Evolutionary conservation across 2,797 vertebrate species (phyloP), one percentile per base, ranked within the genome.

Genomic region (Menidia menidia): DNA sequence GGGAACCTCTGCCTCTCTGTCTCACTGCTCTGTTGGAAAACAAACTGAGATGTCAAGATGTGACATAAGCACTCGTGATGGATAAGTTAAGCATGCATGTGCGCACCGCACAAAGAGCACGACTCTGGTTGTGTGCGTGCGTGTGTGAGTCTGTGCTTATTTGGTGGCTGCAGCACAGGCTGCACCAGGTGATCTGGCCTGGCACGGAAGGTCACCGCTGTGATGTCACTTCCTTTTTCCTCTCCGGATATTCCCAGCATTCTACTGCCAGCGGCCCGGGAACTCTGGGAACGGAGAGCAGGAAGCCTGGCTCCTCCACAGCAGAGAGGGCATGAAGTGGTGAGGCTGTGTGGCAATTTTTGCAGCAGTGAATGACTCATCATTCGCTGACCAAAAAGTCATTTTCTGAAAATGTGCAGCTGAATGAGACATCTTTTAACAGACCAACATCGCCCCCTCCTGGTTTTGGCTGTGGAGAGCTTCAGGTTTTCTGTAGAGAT

Each of bases 201-300:
- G 78, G 86, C 82, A 85, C 90, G 92, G 93, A 94, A 94, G 93
- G 92, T 94, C 94, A 94, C 44, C 42, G 59, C 80, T 77, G 93
- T 93, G 92, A 92, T 93, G 90, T 92, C 92, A 94, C 92, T 94
- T 94, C 93, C 93, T 83, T 79, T 25, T 94, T 94, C 94, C 93
- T 93, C 78, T 92, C 92, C 94, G 94, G 94, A 94, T 94, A 91
- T 94, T 94, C 93, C 93, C 94, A 94, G 93, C 90, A 94, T 94
- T 94, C 91, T 94, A 77, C 90, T 85, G 88, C 88, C 91, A 91
- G 89, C 83, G 88, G 84, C 83, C 25, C 75, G 85, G 90, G 92
- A 94, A 92, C 91, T 92, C 91, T 93, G 93, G 89, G 92, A 94
- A 91, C 87, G 80, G 75, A 84, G 81, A 90, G 86, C 92, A 94